Evolutionary conservation across 1,140 invertebrate species (phyloP).

Genomic region (Ceratosolen solmsi): DNA sequence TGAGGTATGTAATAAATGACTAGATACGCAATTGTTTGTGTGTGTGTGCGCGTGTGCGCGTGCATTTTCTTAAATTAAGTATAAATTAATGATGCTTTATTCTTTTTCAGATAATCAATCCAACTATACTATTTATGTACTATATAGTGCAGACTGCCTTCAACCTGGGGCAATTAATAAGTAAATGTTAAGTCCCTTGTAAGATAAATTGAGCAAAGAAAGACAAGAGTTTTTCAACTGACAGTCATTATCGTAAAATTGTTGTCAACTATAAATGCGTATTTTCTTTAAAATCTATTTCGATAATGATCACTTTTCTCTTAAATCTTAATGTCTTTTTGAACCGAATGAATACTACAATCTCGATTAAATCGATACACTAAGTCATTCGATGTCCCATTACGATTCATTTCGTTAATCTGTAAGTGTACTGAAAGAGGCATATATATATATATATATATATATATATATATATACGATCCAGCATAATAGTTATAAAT

Average conservation of each 20-base stretch:
- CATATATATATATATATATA: not conserved
- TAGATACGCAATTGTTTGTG: too few relatives aligned
- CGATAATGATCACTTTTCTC: constrained; percentile 42
- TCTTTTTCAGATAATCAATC: constrained; percentile 42
- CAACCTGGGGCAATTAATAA: constrained; percentile 42
- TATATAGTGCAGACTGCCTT: constrained; percentile 39
- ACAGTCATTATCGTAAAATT: constrained; percentile 39
- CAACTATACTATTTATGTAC: constrained; percentile 19
- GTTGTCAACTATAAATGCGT: constrained; percentile 47
- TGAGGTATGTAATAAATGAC: constrained; percentile 52
- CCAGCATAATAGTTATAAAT: constrained; percentile 41
- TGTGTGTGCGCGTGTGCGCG: too few relatives aligned
- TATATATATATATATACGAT: constrained; percentile 15
- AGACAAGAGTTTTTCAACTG: constrained; percentile 40
- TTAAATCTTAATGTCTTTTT: constrained; percentile 48
- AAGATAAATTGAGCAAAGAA: constrained; percentile 40
- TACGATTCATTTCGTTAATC: constrained; percentile 36
- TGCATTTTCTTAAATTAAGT: too few relatives aligned
- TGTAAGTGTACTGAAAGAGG: constrained; percentile 28
- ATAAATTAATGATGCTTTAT: not conserved
- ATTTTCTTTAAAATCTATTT: constrained; percentile 51
- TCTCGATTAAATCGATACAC: constrained; percentile 28
- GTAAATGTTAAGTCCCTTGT: constrained; percentile 35
- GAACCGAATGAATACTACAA: constrained; percentile 37
- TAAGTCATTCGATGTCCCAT: constrained; percentile 33